A percentile compares a stretch with the other conserved stretches of the same genome.
These are phyloP conservation scores for Amphipyra tragopoginis DNA, from an alignment of 2,888 invertebrate genomes.

Conservation along the genomic window DNA sequence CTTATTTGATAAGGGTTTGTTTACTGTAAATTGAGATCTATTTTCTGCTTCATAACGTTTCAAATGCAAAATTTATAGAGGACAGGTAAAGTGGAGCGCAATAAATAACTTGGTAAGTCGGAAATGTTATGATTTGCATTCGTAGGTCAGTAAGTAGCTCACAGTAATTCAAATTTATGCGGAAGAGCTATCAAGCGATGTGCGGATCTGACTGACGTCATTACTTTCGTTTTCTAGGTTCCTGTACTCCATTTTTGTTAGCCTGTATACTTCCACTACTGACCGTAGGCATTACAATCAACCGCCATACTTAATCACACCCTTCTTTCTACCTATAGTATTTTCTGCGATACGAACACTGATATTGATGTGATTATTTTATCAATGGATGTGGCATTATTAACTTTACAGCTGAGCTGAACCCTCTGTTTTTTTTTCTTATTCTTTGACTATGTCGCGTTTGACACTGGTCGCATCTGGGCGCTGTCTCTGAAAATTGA, in stretches of 20 bases:
- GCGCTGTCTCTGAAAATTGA: too few relatives aligned
- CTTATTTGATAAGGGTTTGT: constrained; percentile 14
- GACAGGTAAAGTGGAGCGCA: constrained; percentile 48
- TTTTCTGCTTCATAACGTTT: constrained; percentile 17
- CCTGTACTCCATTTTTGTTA: background rate
- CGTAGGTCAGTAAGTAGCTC: constrained; percentile 68
- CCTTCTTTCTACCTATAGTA: too few relatives aligned
- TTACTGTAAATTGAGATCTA: constrained; percentile 28
- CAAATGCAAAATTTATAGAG: constrained; percentile 14
- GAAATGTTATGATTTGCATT: constrained; percentile 75
- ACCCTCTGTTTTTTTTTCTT: too few relatives aligned
- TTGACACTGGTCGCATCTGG: too few relatives aligned
- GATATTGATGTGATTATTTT: too few relatives aligned
- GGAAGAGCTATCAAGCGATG: constrained; percentile 62
- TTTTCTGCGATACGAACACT: too few relatives aligned
- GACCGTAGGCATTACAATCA: too few relatives aligned
- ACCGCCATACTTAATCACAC: too few relatives aligned
- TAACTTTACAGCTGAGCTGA: too few relatives aligned
- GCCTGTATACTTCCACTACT: too few relatives aligned
- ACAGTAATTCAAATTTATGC: constrained; percentile 67
- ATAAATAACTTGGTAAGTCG: constrained; percentile 68
- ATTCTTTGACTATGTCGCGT: too few relatives aligned
- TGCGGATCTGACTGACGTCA: constrained; percentile 44
- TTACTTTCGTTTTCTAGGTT: constrained; percentile 61
- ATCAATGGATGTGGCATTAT: too few relatives aligned